Base-by-base conservation (phyloP, 2,113 vertebrate species). In the Bos javanicus region DNA sequence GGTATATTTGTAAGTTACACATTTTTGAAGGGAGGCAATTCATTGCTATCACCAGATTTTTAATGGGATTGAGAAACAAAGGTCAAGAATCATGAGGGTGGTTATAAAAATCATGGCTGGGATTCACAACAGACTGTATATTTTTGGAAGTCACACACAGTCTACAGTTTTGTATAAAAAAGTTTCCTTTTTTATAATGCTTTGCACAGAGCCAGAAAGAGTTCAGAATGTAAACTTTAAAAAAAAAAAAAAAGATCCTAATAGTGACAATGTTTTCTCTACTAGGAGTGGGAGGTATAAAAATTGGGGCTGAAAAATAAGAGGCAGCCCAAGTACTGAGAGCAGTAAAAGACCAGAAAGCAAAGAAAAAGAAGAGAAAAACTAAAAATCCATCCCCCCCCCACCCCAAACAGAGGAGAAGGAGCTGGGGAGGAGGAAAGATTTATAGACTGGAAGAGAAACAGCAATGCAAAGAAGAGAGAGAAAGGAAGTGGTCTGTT, bases 101-200 rank as follows among this genome's bases (percentile, higher is more conserved):
- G 28, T 87, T 95, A 94, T 76, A 96, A 94, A 94, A 95, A 96
- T 39, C 52, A 94, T 46, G 90, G 57, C 62, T 85, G 25, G 39
- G 30, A 86, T n/a, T 85, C 87, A 39, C 9, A 74, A n/a, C 11
- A 90, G 71, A 90, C 33, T 56, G 23, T 60, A 83, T 52, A 67
- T 10, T 95, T 90, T 56, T 12, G 7, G 67, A 86, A 56, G 48
- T 64, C 28, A 56, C 46, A 97, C n/a, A 91, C n/a, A 36, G 17
- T 71, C n/a, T 36, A 71, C n/a, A 71, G 64, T 71, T 62, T 6
- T 71, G 30, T 43, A n/a, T 5, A 3, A 67, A 74, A 43, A 71
- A 78, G 85, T 62, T 96, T 93, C 36, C 54, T 90, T 94, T 94
- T 96, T 90, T 56, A 94, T 30, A 94, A 67, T 80, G n/a, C 30